A percentile compares a stretch with the other conserved stretches of the same genome.
Conservation (phyloP, 2,113 vertebrate species). For the Festucalex cinctus region DNA sequence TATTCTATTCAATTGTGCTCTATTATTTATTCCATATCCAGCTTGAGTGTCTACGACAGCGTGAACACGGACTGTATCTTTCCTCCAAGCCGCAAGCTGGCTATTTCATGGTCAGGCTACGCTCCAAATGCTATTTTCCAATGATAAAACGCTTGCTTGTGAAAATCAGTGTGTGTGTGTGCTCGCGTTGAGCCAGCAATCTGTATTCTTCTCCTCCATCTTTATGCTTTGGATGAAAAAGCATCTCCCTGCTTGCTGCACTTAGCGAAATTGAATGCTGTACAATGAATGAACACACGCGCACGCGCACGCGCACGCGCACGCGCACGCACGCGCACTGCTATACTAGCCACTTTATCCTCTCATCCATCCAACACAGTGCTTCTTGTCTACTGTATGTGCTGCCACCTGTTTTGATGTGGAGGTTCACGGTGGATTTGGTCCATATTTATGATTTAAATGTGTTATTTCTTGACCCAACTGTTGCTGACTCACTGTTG, state of each 20-base stretch:
- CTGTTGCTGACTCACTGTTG: not conserved
- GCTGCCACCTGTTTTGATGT: not conserved
- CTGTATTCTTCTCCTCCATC: constrained; percentile 48
- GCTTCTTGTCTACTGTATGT: not conserved
- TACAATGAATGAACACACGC: constrained; percentile 31
- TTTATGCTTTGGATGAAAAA: constrained; percentile 55
- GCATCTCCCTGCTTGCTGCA: constrained; percentile 46
- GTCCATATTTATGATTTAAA: not conserved
- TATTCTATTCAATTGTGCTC: not conserved
- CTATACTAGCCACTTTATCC: not conserved
- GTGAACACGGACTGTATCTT: not conserved
- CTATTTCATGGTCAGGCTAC: not conserved
- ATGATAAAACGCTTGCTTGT: constrained; percentile 1
- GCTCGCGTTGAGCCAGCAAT: constrained; percentile 28
- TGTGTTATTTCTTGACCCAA: not conserved
- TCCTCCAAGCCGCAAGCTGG: not conserved
- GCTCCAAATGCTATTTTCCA: not conserved
- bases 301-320: constrained; percentile 18
- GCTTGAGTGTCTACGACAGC: not conserved
- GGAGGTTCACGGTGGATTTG: not conserved
- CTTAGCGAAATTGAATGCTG: constrained; percentile 67
- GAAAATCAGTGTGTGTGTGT: not conserved
- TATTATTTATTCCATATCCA: not conserved
- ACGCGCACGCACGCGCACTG: constrained; percentile 4
- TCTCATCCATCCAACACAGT: not conserved